phyloP scores from a whole-genome alignment of 2,113 vertebrate species.

The Dinomys branickii region DNA sequence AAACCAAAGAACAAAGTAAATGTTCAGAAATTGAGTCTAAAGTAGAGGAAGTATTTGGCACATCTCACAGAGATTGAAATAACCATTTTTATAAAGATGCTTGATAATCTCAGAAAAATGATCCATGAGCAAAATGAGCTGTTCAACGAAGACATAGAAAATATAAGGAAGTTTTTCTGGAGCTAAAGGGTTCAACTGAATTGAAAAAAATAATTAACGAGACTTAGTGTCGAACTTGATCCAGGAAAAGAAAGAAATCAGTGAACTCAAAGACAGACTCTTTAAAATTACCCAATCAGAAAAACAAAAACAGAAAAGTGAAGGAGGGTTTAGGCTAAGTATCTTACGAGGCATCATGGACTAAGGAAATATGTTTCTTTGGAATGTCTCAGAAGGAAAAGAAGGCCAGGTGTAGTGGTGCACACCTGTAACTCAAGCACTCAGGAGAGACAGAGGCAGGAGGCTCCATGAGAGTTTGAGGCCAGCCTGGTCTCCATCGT shows the following conservation, averaged over 20 bases:
- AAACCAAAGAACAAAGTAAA: neutral
- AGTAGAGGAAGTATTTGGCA: neutral
- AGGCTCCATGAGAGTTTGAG: neutral
- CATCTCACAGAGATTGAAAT: neutral
- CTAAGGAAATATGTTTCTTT: neutral
- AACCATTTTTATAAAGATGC: neutral
- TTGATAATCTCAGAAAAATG: neutral
- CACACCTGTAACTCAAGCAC: neutral
- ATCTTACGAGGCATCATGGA: neutral
- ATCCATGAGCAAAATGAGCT: neutral
- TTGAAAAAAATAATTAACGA: neutral
- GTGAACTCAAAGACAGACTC: neutral
- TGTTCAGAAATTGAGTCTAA: neutral
- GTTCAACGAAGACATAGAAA: neutral
- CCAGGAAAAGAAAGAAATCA: neutral
- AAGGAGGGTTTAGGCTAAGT: neutral
- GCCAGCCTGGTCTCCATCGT: neutral
- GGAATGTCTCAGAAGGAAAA: neutral
- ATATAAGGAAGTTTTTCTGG: neutral
- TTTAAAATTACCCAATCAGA: neutral
- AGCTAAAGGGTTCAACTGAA: neutral
- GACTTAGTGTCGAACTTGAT: neutral
- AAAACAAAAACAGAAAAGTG: neutral
- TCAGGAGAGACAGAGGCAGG: neutral
- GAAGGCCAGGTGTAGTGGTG: neutral